Evolutionary conservation across 2,113 vertebrate genomes (phyloP).

Genomic region (Nestor notabilis): DNA sequence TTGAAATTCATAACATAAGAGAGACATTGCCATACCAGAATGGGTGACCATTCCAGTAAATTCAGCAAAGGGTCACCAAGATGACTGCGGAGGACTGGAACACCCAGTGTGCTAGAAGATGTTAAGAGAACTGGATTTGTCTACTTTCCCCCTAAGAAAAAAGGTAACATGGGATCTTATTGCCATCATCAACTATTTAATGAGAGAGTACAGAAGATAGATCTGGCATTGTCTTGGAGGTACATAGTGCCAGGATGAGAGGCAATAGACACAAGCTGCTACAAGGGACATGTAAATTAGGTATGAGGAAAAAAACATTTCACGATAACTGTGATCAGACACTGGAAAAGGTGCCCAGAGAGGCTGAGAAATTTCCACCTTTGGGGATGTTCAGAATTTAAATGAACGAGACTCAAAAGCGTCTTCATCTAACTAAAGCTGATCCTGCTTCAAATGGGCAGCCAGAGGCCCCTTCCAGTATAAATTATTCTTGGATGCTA

Average conservation of each 20-base stretch:
- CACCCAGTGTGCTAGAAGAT: neutral
- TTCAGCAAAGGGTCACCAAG: neutral
- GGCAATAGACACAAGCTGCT: neutral
- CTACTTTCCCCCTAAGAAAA: rapidly evolving
- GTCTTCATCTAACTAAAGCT: neutral
- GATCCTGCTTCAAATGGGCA: neutral
- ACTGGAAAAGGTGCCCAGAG: neutral
- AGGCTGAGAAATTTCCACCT: neutral
- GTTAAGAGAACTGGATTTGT: neutral
- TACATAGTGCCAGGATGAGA: neutral
- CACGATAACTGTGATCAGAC: neutral
- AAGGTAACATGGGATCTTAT: neutral
- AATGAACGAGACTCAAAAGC: neutral
- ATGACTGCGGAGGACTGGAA: neutral
- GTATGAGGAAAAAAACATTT: neutral
- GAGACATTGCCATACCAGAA: neutral
- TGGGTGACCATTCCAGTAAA: neutral
- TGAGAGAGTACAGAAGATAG: neutral
- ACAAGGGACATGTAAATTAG: neutral
- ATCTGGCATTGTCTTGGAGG: neutral
- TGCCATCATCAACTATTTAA: neutral
- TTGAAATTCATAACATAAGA: neutral
- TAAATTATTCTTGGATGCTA: neutral
- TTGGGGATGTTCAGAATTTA: neutral
- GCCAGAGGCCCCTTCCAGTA: neutral